Conservation (phyloP, 2,797 vertebrate species). For the Megalops cyprinoides region DNA sequence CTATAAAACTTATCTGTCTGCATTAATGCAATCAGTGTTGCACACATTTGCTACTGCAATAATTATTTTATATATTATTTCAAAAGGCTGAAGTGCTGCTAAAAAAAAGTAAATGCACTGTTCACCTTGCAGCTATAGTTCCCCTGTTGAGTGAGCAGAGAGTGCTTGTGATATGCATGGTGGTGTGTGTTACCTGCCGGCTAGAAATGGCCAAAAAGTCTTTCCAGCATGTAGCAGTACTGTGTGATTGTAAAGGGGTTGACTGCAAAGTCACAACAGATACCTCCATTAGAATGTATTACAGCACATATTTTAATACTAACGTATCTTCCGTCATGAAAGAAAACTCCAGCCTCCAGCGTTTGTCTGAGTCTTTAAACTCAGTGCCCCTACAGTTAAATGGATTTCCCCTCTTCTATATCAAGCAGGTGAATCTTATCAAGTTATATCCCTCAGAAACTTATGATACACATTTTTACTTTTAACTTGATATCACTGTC, state of each 20-base stretch:
- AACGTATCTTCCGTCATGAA: neutral
- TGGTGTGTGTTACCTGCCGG: neutral
- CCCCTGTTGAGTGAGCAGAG: neutral
- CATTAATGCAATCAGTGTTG: neutral
- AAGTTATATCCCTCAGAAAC: neutral
- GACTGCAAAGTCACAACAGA: neutral
- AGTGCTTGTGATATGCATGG: neutral
- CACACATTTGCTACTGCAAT: neutral
- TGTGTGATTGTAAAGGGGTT: neutral
- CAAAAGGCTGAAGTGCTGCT: neutral
- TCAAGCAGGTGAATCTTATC: slow-evolving; percentile 15
- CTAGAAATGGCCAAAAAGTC: neutral
- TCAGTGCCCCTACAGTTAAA: neutral
- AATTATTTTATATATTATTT: neutral
- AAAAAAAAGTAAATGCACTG: neutral
- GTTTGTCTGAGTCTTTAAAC: neutral
- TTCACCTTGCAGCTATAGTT: neutral
- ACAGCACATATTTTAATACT: neutral
- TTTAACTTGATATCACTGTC: neutral
- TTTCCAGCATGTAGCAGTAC: slow-evolving; percentile 15
- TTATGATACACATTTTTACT: neutral
- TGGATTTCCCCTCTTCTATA: no score
- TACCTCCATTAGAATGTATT: neutral
- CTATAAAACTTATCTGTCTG: no score
- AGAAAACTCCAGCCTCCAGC: neutral